Evolutionary conservation across 2,797 vertebrate species (phyloP), one percentile per base, ranked within the genome.

Genomic region (Esox lucius): DNA sequence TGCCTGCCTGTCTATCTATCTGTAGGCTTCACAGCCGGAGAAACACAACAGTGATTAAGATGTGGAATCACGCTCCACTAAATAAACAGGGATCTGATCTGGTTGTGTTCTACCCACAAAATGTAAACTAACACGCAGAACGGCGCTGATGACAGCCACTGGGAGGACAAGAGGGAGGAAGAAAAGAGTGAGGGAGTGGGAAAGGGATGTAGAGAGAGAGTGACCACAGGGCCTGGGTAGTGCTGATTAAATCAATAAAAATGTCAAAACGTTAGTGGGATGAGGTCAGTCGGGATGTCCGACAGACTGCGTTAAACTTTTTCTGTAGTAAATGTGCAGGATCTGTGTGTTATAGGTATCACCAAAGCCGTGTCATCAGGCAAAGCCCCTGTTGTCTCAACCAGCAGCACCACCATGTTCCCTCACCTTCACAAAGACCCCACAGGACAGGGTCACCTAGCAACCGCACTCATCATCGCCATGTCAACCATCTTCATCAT

Each of bases 401-500:
- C 93, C 53, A 92, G 94, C 64, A 98, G 95, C 90, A 97, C 96
- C 16, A 95, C 95, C 5, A 92, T 95, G 0, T 95, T 96, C 76
- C 96, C 96, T 79, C 94, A 95, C 0, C 89, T 91, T 74, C 94
- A 95, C 74, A 98, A 97, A 97, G 97, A 97, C 86, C 86, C 95
- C 71, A 92, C 95, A 2, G 94, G 96, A 75, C 97, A 99, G 89
- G 95, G 96, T 75, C 98, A 99, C 87, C 91, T 99, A 75, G 98
- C 97, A 78, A 98, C 97, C 0, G 98, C 98, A 83, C 95, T 99
- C 70, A 97, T 99, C 80, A 98, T 99, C 2, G 98, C 98, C 79
- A 99, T 99, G 97, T 99, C 98, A 65, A 99, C 97, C 79, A 98
- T 99, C 89, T 99, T 99, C 87, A 98, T 99, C 91, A 98, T 99